Base-by-base conservation (phyloP, 2,113 vertebrate species). In the Labrus mixtus region DNA sequence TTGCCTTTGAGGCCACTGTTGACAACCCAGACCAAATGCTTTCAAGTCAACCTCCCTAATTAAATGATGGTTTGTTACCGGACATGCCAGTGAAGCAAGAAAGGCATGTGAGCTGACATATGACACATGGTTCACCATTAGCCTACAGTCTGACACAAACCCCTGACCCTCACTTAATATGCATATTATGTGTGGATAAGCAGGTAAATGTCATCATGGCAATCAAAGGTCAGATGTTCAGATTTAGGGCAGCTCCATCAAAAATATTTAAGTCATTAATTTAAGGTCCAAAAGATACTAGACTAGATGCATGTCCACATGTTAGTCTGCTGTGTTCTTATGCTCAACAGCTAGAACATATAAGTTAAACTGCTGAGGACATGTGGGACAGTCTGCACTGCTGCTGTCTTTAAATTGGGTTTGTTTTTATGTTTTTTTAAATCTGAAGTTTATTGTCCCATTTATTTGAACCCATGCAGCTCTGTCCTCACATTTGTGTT, bases 71-170 rank as follows among this genome's bases (percentile, higher is more conserved):
- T 41, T 81, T 73, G 85, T 91, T 85, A 75, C 5, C 4, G n/a
- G 58, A 81, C 61, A 76, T 33, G 53, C 73, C 66, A 78, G 36
- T 69, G 70, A 91, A 83, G 78, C 67, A 63, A 68, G 77, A 77
- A 81, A 79, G 43, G 62, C 76, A 66, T 16, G 33, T 23, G 48
- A 81, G 66, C 78, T 90, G 91, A 90, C 88, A 88, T 90, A 89
- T 91, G 90, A 93, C 84, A 89, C 89, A 93, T 51, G 66, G 78
- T 82, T 84, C 78, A 78, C 61, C 72, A 62, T 81, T 76, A 53
- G 89, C 87, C 81, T 71, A 66, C 60, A 69, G 69, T 81, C 76
- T 48, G 68, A 84, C 66, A 76, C 58, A 53, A 83, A 60, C 51
- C 75, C 3, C 33, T 88, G 91, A 91, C 86, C 90, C 85, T 79